These are phyloP conservation scores for Macropus fuliginosus DNA, from an alignment of 2,797 vertebrate species.

Conservation along the genomic window DNA sequence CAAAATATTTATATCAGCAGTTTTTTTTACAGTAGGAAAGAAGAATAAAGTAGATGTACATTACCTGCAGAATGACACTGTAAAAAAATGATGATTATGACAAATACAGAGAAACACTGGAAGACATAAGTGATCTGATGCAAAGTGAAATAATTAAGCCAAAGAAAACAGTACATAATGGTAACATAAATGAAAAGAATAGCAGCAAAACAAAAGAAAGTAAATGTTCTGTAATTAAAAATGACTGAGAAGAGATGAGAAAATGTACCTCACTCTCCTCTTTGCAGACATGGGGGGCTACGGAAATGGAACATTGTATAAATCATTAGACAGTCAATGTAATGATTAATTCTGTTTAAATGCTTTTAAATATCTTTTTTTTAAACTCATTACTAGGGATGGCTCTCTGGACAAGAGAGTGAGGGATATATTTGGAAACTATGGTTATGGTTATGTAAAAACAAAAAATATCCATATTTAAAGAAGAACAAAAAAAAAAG, in stretches of 20 bases:
- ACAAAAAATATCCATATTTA: not conserved
- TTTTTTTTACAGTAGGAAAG: not conserved
- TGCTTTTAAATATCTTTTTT: not conserved
- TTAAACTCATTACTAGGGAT: not conserved
- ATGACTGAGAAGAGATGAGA: not conserved
- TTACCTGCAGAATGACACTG: not conserved
- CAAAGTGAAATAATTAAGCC: not conserved
- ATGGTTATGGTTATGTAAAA: not conserved
- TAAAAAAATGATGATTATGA: not conserved
- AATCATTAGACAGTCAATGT: not conserved
- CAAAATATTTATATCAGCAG: not conserved
- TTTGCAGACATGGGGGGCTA: not conserved
- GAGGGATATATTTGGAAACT: not conserved
- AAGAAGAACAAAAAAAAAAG: not conserved
- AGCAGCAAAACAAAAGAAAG: not conserved
- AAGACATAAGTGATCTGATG: not conserved
- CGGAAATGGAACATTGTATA: not conserved
- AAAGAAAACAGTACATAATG: not conserved
- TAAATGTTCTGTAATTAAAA: not conserved
- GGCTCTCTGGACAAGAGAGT: not conserved
- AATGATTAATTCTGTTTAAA: not conserved
- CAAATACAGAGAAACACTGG: not conserved
- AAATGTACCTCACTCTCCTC: not conserved
- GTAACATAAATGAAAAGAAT: not conserved
- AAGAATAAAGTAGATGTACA: not conserved